A percentile compares a stretch with the other conserved stretches of the same genome.
phyloP scores from a whole-genome alignment of 2,797 vertebrate species.

The Cyprinella venusta region DNA sequence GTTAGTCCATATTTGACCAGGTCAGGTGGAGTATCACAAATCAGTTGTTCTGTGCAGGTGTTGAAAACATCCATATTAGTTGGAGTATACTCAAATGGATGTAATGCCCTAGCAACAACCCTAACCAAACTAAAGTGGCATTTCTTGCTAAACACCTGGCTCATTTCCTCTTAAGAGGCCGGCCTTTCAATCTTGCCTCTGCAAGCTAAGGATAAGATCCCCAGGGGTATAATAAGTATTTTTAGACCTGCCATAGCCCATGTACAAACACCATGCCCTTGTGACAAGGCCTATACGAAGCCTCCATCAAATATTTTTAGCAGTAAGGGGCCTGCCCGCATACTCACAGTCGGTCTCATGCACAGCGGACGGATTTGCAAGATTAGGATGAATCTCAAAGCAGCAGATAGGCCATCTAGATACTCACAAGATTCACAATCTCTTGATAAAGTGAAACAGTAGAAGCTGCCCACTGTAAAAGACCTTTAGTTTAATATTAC shows the following conservation, averaged over 20 bases:
- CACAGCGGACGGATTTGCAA: conserved; percentile 44
- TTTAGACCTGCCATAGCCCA: conserved; percentile 55
- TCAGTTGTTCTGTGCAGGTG: neutral
- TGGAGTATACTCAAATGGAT: too few relatives aligned
- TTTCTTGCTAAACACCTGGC: conserved; percentile 23
- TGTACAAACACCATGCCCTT: conserved; percentile 51
- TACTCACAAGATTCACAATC: neutral
- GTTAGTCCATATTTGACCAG: too few relatives aligned
- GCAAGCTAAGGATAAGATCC: conserved; percentile 44
- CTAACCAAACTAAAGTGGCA: neutral
- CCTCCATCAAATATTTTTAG: conserved; percentile 62
- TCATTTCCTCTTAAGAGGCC: conserved; percentile 8
- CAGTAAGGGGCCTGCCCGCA: conserved; percentile 44
- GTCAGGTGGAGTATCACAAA: neutral
- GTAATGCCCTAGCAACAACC: neutral
- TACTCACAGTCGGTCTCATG: conserved; percentile 34
- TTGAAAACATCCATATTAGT: neutral
- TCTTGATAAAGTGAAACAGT: conserved; percentile 6
- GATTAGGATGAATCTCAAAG: conserved; percentile 49
- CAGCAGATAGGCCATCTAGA: conserved; percentile 17
- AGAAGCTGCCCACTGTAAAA: neutral
- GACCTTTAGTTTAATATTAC: neutral
- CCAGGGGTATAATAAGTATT: conserved; percentile 58
- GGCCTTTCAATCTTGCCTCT: conserved; percentile 15
- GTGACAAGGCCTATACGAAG: conserved; percentile 50